These are phyloP conservation scores for Nasua narica DNA, from an alignment of 2,797 vertebrate species.

Conservation along the genomic window DNA sequence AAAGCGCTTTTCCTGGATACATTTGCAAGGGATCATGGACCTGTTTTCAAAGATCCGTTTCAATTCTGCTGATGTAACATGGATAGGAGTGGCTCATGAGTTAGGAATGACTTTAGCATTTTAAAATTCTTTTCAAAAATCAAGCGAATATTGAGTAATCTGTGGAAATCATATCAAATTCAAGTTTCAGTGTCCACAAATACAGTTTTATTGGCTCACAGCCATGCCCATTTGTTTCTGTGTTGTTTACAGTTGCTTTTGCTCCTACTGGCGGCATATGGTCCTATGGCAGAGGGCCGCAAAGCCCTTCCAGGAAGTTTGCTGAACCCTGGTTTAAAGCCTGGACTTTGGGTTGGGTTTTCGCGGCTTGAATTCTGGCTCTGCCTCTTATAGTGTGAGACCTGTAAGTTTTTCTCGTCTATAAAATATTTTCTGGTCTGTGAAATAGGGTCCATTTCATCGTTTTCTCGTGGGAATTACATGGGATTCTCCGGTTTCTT, in stretches of 20 bases:
- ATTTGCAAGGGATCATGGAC: not conserved
- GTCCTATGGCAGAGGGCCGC: not conserved
- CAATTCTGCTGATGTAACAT: not conserved
- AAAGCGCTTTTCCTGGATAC: not conserved
- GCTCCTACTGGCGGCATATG: rapidly evolving
- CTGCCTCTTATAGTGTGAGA: not conserved
- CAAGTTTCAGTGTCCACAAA: not conserved
- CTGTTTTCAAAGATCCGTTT: not conserved
- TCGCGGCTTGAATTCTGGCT: slow-evolving; percentile 9
- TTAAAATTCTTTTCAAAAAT: not conserved
- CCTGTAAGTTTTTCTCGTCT: not conserved
- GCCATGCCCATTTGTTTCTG: not conserved
- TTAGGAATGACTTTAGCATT: not conserved
- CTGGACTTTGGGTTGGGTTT: not conserved
- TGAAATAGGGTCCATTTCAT: not conserved
- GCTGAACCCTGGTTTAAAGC: not conserved
- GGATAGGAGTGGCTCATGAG: not conserved
- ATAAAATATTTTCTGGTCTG: not conserved
- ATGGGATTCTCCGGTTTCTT: not conserved
- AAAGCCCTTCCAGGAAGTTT: not conserved
- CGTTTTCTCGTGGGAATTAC: not conserved
- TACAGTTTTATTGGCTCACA: not conserved
- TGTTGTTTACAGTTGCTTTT: not conserved
- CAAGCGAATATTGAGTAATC: not conserved
- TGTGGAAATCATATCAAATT: not conserved